phyloP scores from a whole-genome alignment of 2,113 vertebrate genomes.

The Marmota monax region DNA sequence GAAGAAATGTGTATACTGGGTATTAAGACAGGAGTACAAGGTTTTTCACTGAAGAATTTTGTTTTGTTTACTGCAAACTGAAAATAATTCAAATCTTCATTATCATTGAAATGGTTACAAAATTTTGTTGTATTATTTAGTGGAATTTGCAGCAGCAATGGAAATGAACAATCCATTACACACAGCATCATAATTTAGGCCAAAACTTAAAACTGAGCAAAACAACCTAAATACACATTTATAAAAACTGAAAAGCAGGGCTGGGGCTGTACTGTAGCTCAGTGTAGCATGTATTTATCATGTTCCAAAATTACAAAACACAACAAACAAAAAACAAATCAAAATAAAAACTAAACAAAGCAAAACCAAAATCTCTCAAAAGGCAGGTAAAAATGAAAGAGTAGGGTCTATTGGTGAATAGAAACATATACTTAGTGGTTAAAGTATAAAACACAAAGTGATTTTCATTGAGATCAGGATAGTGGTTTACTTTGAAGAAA shows the following conservation, averaged over 20 bases:
- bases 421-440: background rate
- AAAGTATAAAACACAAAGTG: background rate
- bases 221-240: background rate
- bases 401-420: background rate
- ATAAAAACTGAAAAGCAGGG: background rate
- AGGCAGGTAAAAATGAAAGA: background rate
- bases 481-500: background rate
- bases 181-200: background rate
- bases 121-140: background rate
- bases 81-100: background rate
- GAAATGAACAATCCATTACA: background rate
- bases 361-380: background rate
- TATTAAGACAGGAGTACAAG: background rate
- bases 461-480: background rate
- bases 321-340: background rate
- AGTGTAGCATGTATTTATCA: background rate
- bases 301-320: background rate
- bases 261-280: background rate
- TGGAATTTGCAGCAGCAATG: background rate
- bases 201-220: slow-evolving; percentile 4
- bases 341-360: background rate
- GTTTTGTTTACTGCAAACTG: background rate
- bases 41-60: background rate
- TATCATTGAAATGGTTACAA: background rate
- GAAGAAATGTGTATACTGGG: background rate